Percentiles rank a stretch among this genome's conserved stretches.
These are phyloP conservation scores for Campylomormyrus tamandua DNA, from an alignment of 2,113 vertebrate species.

Conservation along the genomic window DNA sequence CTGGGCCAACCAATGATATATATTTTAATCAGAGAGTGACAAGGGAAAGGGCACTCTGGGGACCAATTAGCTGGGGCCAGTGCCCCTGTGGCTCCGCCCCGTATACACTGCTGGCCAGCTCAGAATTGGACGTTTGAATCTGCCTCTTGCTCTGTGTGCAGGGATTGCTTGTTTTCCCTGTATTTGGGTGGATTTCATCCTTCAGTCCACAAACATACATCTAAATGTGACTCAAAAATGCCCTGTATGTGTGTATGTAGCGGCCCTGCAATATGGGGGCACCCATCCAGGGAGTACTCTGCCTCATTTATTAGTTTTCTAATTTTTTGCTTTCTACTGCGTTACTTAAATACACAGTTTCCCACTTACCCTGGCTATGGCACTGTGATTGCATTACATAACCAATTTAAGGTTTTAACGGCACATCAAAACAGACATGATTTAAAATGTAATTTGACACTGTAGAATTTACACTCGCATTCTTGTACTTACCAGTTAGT, in stretches of 20 bases:
- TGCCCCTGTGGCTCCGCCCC: not conserved
- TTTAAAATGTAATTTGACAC: not conserved
- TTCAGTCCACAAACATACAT: not conserved
- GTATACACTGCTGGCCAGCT: not conserved
- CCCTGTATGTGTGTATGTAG: not conserved
- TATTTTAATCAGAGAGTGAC: not conserved
- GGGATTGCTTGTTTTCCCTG: not conserved
- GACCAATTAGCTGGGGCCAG: not conserved
- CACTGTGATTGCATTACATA: not conserved
- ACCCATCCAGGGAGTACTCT: not conserved
- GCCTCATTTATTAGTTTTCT: not conserved
- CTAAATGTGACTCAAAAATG: not conserved
- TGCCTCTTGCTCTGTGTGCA: not conserved
- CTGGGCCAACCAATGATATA: not conserved
- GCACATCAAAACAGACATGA: not conserved
- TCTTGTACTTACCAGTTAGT: not conserved
- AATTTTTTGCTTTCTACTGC: not conserved
- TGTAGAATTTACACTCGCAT: not conserved
- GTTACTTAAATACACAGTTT: not conserved
- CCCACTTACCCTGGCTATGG: not conserved
- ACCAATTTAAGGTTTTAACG: not conserved
- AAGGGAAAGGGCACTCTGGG: not conserved
- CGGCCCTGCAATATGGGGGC: not conserved
- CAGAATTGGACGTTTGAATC: not conserved
- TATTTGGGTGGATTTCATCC: not conserved